These are phyloP conservation scores for Mongoloraphidia duomilia DNA, from an alignment of 2,888 invertebrate species.

Conservation along the genomic window DNA sequence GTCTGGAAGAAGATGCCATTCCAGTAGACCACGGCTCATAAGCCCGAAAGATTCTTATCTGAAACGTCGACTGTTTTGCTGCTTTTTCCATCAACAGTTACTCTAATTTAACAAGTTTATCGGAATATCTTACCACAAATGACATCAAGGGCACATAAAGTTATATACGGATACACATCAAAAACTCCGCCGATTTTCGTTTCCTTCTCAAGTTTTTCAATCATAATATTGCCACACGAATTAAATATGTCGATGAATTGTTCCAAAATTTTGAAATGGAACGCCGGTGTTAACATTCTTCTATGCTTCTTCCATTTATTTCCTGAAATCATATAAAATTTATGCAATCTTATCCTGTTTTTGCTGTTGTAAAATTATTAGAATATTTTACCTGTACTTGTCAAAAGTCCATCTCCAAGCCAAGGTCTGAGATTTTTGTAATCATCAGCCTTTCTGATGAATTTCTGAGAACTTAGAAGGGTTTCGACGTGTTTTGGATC, in stretches of 20 bases:
- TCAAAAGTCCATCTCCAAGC: slow-evolving; percentile 17
- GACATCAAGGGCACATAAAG: slow-evolving; percentile 1
- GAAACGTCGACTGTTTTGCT: no score
- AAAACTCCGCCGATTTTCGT: neutral
- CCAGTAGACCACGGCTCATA: no score
- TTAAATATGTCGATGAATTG: slow-evolving; percentile 3
- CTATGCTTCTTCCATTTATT: neutral
- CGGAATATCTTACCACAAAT: slow-evolving; percentile 16
- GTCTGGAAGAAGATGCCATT: no score
- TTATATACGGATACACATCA: neutral
- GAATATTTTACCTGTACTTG: slow-evolving; percentile 12
- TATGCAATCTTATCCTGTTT: no score
- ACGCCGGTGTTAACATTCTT: slow-evolving; percentile 1
- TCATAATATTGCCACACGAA: neutral
- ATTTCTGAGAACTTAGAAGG: slow-evolving; percentile 10
- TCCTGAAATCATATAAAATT: neutral
- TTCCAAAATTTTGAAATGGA: slow-evolving; percentile 1
- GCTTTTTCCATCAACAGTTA: no score
- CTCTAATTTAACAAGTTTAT: slow-evolving; percentile 5
- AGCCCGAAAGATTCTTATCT: no score
- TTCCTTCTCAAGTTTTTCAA: neutral
- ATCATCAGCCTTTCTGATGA: slow-evolving; percentile 13
- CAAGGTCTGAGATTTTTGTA: slow-evolving; percentile 15
- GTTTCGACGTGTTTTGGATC: slow-evolving; percentile 13
- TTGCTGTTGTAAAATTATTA: neutral